Evolutionary conservation across 1,140 invertebrate species (phyloP), one percentile per base, ranked within the genome.

Genomic region (Calephelis nemesis): DNA sequence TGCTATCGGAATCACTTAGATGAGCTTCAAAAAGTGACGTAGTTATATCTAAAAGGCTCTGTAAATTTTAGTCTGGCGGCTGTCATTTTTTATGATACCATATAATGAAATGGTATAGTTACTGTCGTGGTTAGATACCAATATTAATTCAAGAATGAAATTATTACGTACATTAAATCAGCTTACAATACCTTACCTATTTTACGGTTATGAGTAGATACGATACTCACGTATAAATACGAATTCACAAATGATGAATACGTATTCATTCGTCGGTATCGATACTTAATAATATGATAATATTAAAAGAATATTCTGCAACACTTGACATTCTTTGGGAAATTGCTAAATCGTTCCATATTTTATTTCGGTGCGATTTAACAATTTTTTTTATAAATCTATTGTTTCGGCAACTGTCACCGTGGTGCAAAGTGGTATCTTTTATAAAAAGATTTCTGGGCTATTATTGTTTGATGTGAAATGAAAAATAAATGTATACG

Each of bases 221-320:
- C 66, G 71, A 70, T 71, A 58, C 52, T 48, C 39, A 62, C 64
- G 63, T 72, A 73, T 62, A 77, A 78, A 65, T 70, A 65, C 40
- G 68, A 78, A 75, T 72, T 79, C 71, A 80, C 73, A 74, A 45
- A 40, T 69, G 69, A 65, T 13, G 10, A 39, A 58, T 15, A 65
- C 69, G 71, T 67, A 73, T 71, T 65, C 72, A 64, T 81, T 73
- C 79, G 76, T 69, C 74, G 67, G 64, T 67, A 78, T 69, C 75
- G 76, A 63, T 65, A 81, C 87, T 91, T 88, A 91, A 84, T 82
- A 84, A 90, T 85, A 85, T 85, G 87, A 88, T 88, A 88, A 85
- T 88, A 91, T 88, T 87, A 87, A 88, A 88, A 88, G 82, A 88
- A 88, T 88, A 90, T 91, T 91, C 88, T 81, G 88, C 88, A 91